phyloP scores from a whole-genome alignment of 1,140 invertebrate genomes.

The Drosophila hydei region DNA sequence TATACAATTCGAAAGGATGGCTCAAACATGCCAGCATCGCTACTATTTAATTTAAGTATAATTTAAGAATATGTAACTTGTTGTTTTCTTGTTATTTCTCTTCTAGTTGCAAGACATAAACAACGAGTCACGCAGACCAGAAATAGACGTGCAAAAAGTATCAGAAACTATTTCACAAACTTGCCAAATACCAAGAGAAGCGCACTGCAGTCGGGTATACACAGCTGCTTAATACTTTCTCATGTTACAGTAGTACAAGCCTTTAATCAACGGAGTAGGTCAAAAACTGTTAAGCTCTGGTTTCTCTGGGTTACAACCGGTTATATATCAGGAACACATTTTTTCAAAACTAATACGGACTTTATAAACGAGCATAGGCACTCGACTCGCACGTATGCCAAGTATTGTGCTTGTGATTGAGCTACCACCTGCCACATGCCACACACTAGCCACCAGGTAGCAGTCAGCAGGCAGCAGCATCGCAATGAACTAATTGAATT shows the following conservation, averaged over 20 bases:
- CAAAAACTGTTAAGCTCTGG: too few relatives aligned
- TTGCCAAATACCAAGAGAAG: conserved; percentile 34
- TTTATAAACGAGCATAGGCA: background rate
- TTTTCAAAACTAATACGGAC: too few relatives aligned
- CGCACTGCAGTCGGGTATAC: too few relatives aligned
- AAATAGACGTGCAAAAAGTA: conserved; percentile 36
- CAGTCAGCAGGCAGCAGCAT: conserved; percentile 5
- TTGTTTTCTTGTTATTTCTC: background rate
- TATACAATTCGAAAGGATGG: too few relatives aligned
- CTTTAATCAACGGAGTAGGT: too few relatives aligned
- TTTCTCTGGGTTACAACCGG: too few relatives aligned
- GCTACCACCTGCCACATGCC: conserved; percentile 25
- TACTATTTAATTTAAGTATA: too few relatives aligned
- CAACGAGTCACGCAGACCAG: conserved; percentile 40
- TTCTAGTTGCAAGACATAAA: conserved; percentile 30
- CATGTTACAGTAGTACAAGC: too few relatives aligned
- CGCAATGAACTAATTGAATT: conserved; percentile 15
- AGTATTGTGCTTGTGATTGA: conserved; percentile 26
- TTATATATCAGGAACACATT: too few relatives aligned
- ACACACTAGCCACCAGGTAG: conserved; percentile 1
- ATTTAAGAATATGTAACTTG: too few relatives aligned
- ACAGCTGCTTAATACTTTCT: too few relatives aligned
- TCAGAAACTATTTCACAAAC: conserved; percentile 4
- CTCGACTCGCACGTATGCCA: conserved; percentile 14
- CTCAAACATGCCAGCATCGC: background rate